These are phyloP conservation scores for Hipparchia sbordonii DNA, from an alignment of 2,888 invertebrate genomes.

Conservation along the genomic window DNA sequence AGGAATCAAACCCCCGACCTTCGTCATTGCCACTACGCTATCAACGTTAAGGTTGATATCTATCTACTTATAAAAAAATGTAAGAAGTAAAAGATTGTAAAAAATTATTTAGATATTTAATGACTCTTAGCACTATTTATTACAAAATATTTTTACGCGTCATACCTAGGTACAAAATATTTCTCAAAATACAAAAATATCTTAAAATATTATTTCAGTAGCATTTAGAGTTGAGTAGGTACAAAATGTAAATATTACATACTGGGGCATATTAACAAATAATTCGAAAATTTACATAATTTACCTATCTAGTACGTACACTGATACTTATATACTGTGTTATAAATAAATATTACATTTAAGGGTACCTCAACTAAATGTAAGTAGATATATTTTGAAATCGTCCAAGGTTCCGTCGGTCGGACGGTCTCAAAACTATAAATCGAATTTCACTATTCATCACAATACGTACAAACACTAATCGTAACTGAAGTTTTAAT, in stretches of 20 bases:
- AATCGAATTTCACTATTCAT: slow-evolving; percentile 28
- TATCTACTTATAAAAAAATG: not conserved
- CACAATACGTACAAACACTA: slow-evolving; percentile 10
- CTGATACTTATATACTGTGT: slow-evolving; percentile 28
- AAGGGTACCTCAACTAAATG: slow-evolving; percentile 45
- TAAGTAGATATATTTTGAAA: slow-evolving; percentile 60
- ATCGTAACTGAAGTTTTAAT: slow-evolving; percentile 29
- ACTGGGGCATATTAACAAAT: slow-evolving; percentile 38
- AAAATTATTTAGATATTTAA: slow-evolving; percentile 28
- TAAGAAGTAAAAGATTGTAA: not conserved
- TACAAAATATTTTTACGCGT: slow-evolving; percentile 7
- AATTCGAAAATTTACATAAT: slow-evolving; percentile 29
- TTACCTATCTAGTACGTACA: not conserved
- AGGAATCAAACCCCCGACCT: too few species aligned
- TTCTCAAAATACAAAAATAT: slow-evolving; percentile 31
- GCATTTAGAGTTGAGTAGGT: slow-evolving; percentile 16
- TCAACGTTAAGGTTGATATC: too few species aligned
- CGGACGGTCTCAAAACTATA: slow-evolving; percentile 75
- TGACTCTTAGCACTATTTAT: slow-evolving; percentile 30
- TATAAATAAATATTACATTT: slow-evolving; percentile 49
- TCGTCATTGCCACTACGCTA: too few species aligned
- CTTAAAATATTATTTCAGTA: slow-evolving; percentile 11
- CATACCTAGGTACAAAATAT: slow-evolving; percentile 15
- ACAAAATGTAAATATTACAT: slow-evolving; percentile 60
- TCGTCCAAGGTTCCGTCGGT: slow-evolving; percentile 78